A percentile compares a stretch with the other conserved stretches of the same genome.
phyloP scores from a whole-genome alignment of 2,113 vertebrate genomes.

The Nesospiza acunhae region DNA sequence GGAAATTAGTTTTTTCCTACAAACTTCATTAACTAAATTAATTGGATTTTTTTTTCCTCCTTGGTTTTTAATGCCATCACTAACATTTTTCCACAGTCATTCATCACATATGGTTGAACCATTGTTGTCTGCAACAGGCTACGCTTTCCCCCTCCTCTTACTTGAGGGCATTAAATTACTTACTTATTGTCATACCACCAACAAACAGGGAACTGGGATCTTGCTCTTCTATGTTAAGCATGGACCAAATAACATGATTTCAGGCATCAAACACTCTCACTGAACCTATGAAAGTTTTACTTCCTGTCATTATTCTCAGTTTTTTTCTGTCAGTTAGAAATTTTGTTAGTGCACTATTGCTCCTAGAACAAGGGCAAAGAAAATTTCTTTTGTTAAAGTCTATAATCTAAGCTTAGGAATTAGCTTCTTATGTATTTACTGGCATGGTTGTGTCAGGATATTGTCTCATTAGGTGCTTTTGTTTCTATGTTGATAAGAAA shows the following conservation, averaged over 20 bases:
- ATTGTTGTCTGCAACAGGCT: neutral
- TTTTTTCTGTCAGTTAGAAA: neutral
- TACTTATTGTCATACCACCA: neutral
- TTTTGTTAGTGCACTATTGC: neutral
- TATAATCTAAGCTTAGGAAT: neutral
- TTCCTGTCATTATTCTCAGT: neutral
- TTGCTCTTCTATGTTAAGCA: neutral
- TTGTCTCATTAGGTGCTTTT: neutral
- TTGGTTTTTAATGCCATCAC: neutral
- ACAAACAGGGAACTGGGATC: neutral
- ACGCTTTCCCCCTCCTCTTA: neutral
- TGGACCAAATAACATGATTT: neutral
- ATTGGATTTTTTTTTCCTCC: neutral
- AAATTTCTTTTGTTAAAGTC: neutral
- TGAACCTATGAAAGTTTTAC: neutral
- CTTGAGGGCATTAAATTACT: too few relatives aligned
- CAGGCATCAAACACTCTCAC: neutral
- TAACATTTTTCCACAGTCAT: neutral
- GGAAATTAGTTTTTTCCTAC: neutral
- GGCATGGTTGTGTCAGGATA: neutral
- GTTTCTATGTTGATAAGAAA: neutral
- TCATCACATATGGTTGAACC: neutral
- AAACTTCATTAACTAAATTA: neutral
- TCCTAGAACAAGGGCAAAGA: neutral
- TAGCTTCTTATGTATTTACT: neutral